Conservation (phyloP, 2,888 invertebrate species). For the Stenoptilia bipunctidactyla region DNA sequence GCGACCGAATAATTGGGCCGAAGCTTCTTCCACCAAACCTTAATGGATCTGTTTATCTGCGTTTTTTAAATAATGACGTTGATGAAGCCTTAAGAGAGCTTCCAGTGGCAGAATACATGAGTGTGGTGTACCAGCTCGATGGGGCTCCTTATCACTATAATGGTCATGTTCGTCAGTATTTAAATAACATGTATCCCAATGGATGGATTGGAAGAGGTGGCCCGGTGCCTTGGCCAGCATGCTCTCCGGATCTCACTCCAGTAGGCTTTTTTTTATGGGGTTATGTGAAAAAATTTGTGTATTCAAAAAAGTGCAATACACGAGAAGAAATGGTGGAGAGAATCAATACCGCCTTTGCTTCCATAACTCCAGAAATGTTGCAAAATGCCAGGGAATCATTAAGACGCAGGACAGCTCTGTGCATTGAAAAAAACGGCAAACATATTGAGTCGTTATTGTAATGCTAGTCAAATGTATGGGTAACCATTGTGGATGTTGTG, state of each 20-base stretch:
- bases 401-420: too few species aligned
- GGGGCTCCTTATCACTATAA: not conserved
- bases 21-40: too few species aligned
- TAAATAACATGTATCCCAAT: not conserved
- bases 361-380: too few species aligned
- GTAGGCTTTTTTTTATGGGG: not conserved
- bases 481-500: too few species aligned
- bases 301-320: not conserved
- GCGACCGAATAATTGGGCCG: not conserved
- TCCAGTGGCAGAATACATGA: not conserved
- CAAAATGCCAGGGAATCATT: too few species aligned
- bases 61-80: not conserved
- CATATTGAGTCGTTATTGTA: too few species aligned
- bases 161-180: not conserved
- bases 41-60: too few species aligned
- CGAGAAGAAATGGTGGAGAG: not conserved
- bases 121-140: not conserved
- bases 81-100: not conserved
- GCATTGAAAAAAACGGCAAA: too few species aligned
- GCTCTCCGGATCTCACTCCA: not conserved
- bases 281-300: too few species aligned
- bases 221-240: not conserved
- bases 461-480: too few species aligned
- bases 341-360: too few species aligned
- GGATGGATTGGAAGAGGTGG: constrained; percentile 1